Conservation (phyloP, 2,797 vertebrate genomes). For the Picus viridis region DNA sequence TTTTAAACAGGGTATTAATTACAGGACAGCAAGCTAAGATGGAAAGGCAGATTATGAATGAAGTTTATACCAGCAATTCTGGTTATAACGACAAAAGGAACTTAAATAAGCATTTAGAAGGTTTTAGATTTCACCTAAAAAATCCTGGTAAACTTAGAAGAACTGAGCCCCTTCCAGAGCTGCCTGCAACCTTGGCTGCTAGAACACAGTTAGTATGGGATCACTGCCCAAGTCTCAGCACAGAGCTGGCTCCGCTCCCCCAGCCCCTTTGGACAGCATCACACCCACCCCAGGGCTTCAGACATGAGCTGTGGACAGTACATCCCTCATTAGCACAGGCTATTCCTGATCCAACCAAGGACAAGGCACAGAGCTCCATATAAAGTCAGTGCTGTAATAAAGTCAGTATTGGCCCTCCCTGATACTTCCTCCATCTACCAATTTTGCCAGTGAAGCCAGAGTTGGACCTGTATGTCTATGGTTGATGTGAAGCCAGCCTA, state of each 20-base stretch:
- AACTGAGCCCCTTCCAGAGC: background rate
- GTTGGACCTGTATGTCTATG: background rate
- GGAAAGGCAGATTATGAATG: conserved; percentile 5
- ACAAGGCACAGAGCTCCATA: background rate
- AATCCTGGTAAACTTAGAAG: conserved; percentile 3
- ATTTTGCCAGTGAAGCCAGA: background rate
- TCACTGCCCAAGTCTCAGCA: background rate
- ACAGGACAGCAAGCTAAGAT: conserved; percentile 55
- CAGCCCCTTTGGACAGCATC: background rate
- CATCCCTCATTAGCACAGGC: background rate
- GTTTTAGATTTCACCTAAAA: background rate
- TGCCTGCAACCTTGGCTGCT: background rate
- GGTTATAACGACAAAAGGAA: conserved; percentile 25
- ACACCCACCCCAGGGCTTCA: background rate
- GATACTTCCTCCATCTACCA: background rate
- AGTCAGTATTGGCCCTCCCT: background rate
- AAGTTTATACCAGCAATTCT: conserved; percentile 41
- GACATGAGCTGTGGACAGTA: rapidly evolving
- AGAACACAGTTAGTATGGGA: background rate
- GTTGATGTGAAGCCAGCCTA: background rate
- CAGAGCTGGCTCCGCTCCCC: rapidly evolving
- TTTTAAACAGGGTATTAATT: conserved; percentile 62
- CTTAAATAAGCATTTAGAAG: background rate
- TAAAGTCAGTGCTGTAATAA: background rate
- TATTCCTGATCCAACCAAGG: background rate